Base-by-base conservation (phyloP, 2,113 vertebrate species). In the Eonycteris spelaea region DNA sequence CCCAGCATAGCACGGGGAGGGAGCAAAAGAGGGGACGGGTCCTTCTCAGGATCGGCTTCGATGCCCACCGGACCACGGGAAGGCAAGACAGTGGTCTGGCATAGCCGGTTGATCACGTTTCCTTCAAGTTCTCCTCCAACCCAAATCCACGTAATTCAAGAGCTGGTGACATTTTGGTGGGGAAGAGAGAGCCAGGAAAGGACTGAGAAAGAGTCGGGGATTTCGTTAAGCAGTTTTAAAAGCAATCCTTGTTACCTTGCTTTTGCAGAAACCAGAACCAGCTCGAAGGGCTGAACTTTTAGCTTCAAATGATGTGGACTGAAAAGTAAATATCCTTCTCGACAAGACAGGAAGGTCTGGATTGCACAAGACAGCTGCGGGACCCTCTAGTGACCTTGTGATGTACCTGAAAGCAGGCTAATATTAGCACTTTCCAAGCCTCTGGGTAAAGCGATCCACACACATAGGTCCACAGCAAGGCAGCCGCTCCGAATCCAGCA, bases 381-480 rank as follows among this genome's bases (percentile, higher is more conserved):
- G 96, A 94, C 94, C 85, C 96, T 95, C 85, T 94, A 68, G 83
- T 97, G 97, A 97, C 97, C 97, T 98, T 97, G 97, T 21, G 40
- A 91, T 95, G 94, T 85, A 97, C 95, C 97, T 96, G 93, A 84
- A 96, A 95, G 84, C 95, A 45, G 71, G 84, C 92, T 90, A 96
- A 77, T n/a, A 40, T 55, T 21, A 88, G 85, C 5, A 86, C 51
- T 92, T 95, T 79, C 74, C 91, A 57, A 96, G 35, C 26, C 59
- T 90, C 86, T 35, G 79, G 55, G 73, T 59, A 94, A 95, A 94
- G 55, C 15, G 38, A 90, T 95, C 79, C 95, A 53, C 33, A 87
- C 63, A 65, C 48, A 65, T 1, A 61, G n/a, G 70, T 90, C 30
- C 91, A 68, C 48, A 80, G 61, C 82, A 71, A n/a, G 18, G 43